These are phyloP conservation scores for Melanocharis versteri DNA, from an alignment of 2,113 vertebrate species.

Conservation along the genomic window DNA sequence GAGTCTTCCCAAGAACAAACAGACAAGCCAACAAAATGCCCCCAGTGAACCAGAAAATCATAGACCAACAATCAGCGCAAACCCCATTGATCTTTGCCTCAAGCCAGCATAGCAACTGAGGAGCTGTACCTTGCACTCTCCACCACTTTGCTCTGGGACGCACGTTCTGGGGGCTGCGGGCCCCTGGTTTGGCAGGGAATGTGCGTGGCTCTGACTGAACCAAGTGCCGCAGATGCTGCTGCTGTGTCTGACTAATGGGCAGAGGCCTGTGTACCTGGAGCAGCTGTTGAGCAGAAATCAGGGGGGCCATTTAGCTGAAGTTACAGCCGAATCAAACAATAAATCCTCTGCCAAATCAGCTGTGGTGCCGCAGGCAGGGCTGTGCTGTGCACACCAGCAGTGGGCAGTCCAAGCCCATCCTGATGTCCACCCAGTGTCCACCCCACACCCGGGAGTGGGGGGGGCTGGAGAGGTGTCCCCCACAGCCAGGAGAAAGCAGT, in stretches of 20 bases:
- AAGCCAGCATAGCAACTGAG: not conserved
- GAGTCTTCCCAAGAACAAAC: not conserved
- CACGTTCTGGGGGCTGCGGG: not conserved
- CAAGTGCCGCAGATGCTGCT: not conserved
- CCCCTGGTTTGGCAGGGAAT: not conserved
- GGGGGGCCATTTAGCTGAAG: not conserved
- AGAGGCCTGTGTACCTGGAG: not conserved
- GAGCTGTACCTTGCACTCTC: not conserved
- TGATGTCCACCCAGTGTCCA: not conserved
- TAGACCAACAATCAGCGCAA: not conserved
- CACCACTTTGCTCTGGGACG: not conserved
- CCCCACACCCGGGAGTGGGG: accelerated
- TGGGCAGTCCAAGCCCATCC: not conserved
- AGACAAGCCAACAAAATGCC: not conserved
- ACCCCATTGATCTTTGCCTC: not conserved
- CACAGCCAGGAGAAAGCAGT: not conserved
- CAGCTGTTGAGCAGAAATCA: not conserved
- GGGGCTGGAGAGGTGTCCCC: not conserved
- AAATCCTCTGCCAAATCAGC: not conserved
- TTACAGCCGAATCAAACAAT: not conserved
- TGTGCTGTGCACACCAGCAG: not conserved
- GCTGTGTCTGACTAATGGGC: not conserved
- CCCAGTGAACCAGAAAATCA: not conserved
- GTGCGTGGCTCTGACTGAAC: not conserved
- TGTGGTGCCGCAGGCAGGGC: not conserved